Evolutionary conservation across 2,797 vertebrate genomes (phyloP).

Genomic region (Brotogeris chrysoptera): DNA sequence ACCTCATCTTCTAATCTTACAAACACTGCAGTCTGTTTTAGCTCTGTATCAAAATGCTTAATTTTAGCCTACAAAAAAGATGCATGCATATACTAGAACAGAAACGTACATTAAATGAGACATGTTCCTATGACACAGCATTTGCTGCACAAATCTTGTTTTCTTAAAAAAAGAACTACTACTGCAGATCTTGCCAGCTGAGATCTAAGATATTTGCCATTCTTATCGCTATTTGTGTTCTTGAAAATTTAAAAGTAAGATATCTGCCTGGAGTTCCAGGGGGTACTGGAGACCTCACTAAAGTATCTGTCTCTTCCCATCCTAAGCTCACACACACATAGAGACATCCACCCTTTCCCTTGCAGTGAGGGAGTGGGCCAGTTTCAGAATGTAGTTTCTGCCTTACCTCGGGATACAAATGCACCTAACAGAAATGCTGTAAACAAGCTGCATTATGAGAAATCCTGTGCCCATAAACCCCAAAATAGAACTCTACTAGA

Average conservation of each 20-base stretch:
- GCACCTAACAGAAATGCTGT: not conserved
- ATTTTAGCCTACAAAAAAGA: not conserved
- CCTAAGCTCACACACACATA: not conserved
- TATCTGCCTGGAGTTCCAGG: not conserved
- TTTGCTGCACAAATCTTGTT: not conserved
- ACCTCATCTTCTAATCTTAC: not conserved
- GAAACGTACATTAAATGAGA: not conserved
- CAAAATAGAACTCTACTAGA: not conserved
- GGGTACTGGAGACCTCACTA: not conserved
- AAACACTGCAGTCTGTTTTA: not conserved
- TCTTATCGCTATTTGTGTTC: not conserved
- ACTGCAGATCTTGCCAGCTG: not conserved
- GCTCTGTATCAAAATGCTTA: not conserved
- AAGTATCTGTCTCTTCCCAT: not conserved
- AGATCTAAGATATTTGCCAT: not conserved
- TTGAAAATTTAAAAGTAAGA: not conserved
- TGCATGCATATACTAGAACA: not conserved
- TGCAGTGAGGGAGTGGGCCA: not conserved
- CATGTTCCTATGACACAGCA: not conserved
- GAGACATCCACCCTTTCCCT: not conserved
- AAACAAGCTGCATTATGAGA: not conserved
- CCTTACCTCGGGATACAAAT: not conserved
- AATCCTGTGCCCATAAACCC: not conserved
- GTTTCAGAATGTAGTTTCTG: not conserved
- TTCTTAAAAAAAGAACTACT: not conserved